Evolutionary conservation across 2,113 vertebrate species (phyloP), one percentile per base, ranked within the genome.

Genomic region (Tichodroma muraria): DNA sequence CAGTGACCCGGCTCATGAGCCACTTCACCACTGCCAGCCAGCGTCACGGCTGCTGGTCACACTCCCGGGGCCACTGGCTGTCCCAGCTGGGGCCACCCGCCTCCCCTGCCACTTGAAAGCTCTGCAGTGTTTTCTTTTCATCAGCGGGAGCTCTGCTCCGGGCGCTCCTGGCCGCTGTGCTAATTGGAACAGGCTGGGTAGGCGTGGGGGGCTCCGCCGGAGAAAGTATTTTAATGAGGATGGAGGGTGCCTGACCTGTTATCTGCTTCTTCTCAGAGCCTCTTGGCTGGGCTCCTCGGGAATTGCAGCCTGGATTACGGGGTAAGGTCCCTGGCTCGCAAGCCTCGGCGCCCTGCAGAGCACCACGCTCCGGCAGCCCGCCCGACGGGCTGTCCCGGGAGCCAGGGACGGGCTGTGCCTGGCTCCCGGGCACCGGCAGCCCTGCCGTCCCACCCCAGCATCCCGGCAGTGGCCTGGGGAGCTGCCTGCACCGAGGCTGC

Each of bases 151-250:
- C 42, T 17, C 27, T 2, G 44, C 73, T 73, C 59, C 40, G 56
- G 20, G 59, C 53, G 50, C 79, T 72, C 82, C 71, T 13, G 4
- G 5, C 78, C 8, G 12, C 93, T 24, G 68, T 3, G 8, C 69
- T 96, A 95, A 96, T 91, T 94, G 94, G 82, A 94, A 80, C 83
- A 49, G 86, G 76, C 83, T 80, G 73, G 59, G 56, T 50, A 33
- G 78, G 89, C 84, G 79, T 84, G 81, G 95, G 94, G 78, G 90
- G 47, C 75, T 92, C 54, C 45, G 76, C 47, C 2, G 6, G 79
- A 77, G 90, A 88, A 96, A 95, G 79, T 45, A 93, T 96, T 95
- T 96, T 95, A 96, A 95, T 90, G 94, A 96, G 94, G 81, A 28
- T 16, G 56, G 50, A 68, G 75, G 85, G 65, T 57, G 81, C 44